A percentile compares a stretch with the other conserved stretches of the same genome.
Evolutionary conservation across 2,888 invertebrate species (phyloP).

Genomic region (Synergus gifuensis): DNA sequence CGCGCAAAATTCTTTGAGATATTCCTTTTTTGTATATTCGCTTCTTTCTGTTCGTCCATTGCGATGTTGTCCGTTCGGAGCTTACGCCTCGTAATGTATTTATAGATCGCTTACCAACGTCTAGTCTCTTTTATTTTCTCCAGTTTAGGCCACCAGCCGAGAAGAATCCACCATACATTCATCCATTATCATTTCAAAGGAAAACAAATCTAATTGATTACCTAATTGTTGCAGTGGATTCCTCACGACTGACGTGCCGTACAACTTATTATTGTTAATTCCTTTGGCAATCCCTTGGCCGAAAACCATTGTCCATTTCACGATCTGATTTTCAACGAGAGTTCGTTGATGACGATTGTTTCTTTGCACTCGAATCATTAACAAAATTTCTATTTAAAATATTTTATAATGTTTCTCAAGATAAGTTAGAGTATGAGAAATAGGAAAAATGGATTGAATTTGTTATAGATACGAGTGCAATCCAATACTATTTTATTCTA

Average conservation of each 20-base stretch:
- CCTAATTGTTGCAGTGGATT: slow-evolving; percentile 36
- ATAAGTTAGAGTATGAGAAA: background rate
- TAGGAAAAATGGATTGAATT: background rate
- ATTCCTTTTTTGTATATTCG: slow-evolving; percentile 59
- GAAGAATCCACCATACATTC: background rate
- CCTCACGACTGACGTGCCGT: slow-evolving; percentile 42
- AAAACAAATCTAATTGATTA: background rate
- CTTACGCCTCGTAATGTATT: slow-evolving; percentile 77
- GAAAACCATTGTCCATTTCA: slow-evolving; percentile 45
- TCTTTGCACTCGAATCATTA: background rate
- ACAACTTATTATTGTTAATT: slow-evolving; percentile 48
- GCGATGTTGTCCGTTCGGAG: slow-evolving; percentile 74
- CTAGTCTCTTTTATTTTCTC: slow-evolving; percentile 60
- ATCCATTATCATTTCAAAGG: too few relatives aligned
- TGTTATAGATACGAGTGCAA: slow-evolving; percentile 45
- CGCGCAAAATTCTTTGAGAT: slow-evolving; percentile 56
- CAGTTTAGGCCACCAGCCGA: slow-evolving; percentile 41
- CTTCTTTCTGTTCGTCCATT: slow-evolving; percentile 71
- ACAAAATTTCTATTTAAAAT: background rate
- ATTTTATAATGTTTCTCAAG: too few relatives aligned
- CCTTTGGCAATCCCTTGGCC: slow-evolving; percentile 49
- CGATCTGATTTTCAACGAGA: slow-evolving; percentile 19
- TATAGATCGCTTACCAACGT: slow-evolving; percentile 74
- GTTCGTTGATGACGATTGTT: slow-evolving; percentile 24
- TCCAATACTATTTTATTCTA: slow-evolving; percentile 48